A percentile compares a stretch with the other conserved stretches of the same genome.
These are phyloP conservation scores for Aricia artaxerxes DNA, from an alignment of 2,888 invertebrate species.

Conservation along the genomic window DNA sequence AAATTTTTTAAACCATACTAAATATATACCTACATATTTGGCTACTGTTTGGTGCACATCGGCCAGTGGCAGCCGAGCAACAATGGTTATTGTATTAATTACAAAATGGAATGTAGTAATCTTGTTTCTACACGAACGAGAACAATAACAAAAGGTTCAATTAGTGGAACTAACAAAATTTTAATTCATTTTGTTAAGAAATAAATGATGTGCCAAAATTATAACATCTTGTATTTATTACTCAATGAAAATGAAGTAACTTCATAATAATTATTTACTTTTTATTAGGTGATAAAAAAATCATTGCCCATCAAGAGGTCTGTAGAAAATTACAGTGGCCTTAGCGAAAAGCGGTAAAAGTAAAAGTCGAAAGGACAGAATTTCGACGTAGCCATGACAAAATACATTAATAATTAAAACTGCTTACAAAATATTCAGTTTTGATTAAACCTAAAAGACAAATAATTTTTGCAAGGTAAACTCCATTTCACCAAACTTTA, in stretches of 20 bases:
- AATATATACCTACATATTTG: background rate
- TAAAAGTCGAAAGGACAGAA: background rate
- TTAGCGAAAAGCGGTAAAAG: background rate
- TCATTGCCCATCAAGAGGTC: background rate
- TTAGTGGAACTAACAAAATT: background rate
- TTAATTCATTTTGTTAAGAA: background rate
- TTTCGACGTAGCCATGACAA: background rate
- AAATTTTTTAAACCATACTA: background rate
- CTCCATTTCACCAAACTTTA: conserved; percentile 5
- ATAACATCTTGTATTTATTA: background rate
- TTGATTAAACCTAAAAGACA: background rate
- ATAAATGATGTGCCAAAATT: conserved; percentile 21
- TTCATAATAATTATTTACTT: background rate
- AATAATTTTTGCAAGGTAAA: conserved; percentile 4
- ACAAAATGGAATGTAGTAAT: conserved; percentile 17
- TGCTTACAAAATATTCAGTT: too few relatives aligned
- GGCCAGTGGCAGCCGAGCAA: background rate
- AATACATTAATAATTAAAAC: too few relatives aligned
- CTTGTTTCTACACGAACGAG: conserved; percentile 6
- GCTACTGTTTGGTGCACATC: background rate
- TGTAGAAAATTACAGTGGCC: background rate
- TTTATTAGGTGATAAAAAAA: background rate
- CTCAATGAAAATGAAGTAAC: conserved; percentile 1
- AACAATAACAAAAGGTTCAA: background rate
- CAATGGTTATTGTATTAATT: background rate